Conservation (phyloP, 2,797 vertebrate species). For the Phoeniculus purpureus region DNA sequence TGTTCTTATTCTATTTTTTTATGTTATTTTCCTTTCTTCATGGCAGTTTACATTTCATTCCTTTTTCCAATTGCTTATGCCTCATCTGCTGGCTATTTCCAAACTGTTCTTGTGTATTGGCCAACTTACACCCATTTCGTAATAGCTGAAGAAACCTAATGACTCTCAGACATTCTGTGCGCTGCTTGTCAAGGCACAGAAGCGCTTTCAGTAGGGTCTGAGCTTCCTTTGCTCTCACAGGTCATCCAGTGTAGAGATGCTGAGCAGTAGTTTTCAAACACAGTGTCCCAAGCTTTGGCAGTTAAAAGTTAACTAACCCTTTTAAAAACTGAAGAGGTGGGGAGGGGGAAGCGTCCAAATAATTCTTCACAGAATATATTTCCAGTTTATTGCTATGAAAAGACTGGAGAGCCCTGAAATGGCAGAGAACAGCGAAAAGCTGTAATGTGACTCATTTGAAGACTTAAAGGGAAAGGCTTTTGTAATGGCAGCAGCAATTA, state of each 20-base stretch:
- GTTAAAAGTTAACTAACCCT: neutral
- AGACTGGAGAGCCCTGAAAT: neutral
- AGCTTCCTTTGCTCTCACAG: neutral
- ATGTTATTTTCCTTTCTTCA: neutral
- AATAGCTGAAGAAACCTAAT: neutral
- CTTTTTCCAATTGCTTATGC: neutral
- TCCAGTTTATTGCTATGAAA: neutral
- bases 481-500: neutral
- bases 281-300: neutral
- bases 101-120: neutral
- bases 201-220: neutral
- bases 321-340: neutral
- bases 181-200: neutral
- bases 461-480: neutral
- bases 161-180: neutral
- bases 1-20: neutral
- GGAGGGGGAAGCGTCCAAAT: neutral
- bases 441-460: neutral
- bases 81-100: neutral
- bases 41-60: constrained; percentile 24
- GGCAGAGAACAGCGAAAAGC: neutral
- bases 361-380: neutral
- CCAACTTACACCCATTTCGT: neutral
- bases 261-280: neutral
- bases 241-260: neutral